Evolutionary conservation across 2,797 vertebrate species (phyloP).

Genomic region (Avahi laniger): DNA sequence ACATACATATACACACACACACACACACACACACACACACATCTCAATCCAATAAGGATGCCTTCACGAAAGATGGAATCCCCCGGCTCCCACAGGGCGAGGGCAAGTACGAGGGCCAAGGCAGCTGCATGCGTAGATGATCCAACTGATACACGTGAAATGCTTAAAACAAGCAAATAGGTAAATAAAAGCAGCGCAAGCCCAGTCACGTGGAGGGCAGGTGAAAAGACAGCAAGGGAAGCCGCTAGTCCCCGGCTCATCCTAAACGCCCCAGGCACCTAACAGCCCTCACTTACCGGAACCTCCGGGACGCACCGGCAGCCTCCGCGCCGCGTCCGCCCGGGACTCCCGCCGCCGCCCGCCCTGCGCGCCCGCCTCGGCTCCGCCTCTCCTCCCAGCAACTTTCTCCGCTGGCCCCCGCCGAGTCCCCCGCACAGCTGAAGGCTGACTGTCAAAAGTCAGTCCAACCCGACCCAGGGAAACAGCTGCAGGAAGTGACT

Average conservation of each 20-base stretch:
- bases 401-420: slow-evolving; percentile 39
- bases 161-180: not conserved
- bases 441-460: slow-evolving; percentile 67
- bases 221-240: not conserved
- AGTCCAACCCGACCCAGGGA: slow-evolving; percentile 47
- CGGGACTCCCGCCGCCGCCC: not conserved
- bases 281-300: slow-evolving; percentile 66
- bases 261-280: not conserved
- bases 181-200: not conserved
- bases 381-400: not conserved
- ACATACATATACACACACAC: not conserved
- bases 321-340: not conserved
- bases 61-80: slow-evolving; percentile 42
- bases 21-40: not conserved
- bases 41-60: slow-evolving; percentile 19
- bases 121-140: not conserved
- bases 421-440: not conserved
- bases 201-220: slow-evolving; percentile 31
- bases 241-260: not conserved
- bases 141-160: not conserved
- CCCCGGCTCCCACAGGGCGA: slow-evolving; percentile 15
- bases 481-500: slow-evolving; percentile 87
- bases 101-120: not conserved
- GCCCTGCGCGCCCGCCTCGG: not conserved
- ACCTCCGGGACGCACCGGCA: slow-evolving; percentile 9